Percentiles rank a stretch among this genome's conserved stretches.
These are phyloP conservation scores for Corythaeola cristata DNA, from an alignment of 2,113 vertebrate species.

Conservation along the genomic window DNA sequence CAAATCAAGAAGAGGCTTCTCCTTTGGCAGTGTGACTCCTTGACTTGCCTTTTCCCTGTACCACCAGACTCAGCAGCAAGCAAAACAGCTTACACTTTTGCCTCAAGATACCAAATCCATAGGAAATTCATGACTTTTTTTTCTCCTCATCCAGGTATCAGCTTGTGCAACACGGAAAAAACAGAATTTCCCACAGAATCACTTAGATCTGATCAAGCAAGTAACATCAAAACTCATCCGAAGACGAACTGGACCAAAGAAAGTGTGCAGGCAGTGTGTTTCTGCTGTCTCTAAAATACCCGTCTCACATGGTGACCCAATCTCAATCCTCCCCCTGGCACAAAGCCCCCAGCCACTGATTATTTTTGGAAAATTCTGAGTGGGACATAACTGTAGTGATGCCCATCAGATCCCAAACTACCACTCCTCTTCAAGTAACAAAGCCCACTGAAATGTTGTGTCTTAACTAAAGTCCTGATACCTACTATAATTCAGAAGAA, in stretches of 20 bases:
- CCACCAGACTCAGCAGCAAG: background rate
- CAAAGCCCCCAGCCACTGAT: background rate
- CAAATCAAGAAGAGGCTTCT: background rate
- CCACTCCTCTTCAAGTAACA: background rate
- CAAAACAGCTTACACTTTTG: background rate
- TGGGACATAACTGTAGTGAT: background rate
- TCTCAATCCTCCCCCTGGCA: background rate
- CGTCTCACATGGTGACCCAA: background rate
- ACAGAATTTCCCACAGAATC: background rate
- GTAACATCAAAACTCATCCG: background rate
- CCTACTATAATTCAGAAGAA: background rate
- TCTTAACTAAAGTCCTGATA: too few species aligned
- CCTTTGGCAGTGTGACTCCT: background rate
- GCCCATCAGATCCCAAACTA: background rate
- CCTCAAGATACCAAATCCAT: background rate
- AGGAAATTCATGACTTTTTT: background rate
- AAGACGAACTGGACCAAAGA: background rate
- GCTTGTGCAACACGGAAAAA: background rate
- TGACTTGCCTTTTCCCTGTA: background rate
- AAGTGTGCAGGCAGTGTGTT: accelerated
- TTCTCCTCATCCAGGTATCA: background rate
- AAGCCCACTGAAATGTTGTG: accelerated
- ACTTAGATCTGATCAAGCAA: background rate
- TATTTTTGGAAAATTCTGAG: background rate
- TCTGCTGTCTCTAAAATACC: background rate